These are phyloP conservation scores for Drosophila seguyi DNA, from an alignment of 1,140 invertebrate species.

Conservation along the genomic window DNA sequence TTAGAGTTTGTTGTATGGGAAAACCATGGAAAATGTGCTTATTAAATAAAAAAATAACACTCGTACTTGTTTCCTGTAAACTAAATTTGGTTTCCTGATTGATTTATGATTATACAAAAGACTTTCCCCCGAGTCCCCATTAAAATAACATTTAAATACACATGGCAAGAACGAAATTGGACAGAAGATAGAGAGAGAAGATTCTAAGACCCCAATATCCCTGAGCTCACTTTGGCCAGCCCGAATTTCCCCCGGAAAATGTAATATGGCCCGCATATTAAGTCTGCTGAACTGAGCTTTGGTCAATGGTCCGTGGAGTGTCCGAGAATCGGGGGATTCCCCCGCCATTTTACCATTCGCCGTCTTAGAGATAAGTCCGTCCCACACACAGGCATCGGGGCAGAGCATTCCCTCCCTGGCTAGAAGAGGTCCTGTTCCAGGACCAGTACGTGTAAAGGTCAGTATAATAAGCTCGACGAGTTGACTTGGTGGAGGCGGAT, in stretches of 20 bases:
- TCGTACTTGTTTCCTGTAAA: not conserved
- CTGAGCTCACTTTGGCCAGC: slow-evolving; percentile 2
- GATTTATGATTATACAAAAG: not conserved
- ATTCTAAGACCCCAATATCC: slow-evolving; percentile 9
- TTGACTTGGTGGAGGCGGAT: slow-evolving; percentile 27
- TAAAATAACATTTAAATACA: slow-evolving; percentile 18
- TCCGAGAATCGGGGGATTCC: not conserved
- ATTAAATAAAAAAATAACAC: not conserved
- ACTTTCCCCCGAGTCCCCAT: not conserved
- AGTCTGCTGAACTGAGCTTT: slow-evolving; percentile 46
- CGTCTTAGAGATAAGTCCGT: slow-evolving; percentile 21
- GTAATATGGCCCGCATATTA: slow-evolving; percentile 38
- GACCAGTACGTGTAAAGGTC: slow-evolving; percentile 57
- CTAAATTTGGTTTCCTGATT: not conserved
- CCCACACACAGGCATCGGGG: not conserved
- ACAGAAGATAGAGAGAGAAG: not conserved
- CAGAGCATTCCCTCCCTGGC: slow-evolving; percentile 5
- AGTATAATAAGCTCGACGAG: slow-evolving; percentile 66
- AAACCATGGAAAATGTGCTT: not conserved
- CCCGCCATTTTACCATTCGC: not conserved
- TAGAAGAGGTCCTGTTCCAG: slow-evolving; percentile 5
- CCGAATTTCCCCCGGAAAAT: slow-evolving; percentile 4
- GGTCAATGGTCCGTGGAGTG: slow-evolving; percentile 34
- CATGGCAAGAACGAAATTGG: not conserved
- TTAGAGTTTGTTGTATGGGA: not conserved